Evolutionary conservation across 2,113 vertebrate genomes (phyloP).

Genomic region (Marcusenius ussheri): DNA sequence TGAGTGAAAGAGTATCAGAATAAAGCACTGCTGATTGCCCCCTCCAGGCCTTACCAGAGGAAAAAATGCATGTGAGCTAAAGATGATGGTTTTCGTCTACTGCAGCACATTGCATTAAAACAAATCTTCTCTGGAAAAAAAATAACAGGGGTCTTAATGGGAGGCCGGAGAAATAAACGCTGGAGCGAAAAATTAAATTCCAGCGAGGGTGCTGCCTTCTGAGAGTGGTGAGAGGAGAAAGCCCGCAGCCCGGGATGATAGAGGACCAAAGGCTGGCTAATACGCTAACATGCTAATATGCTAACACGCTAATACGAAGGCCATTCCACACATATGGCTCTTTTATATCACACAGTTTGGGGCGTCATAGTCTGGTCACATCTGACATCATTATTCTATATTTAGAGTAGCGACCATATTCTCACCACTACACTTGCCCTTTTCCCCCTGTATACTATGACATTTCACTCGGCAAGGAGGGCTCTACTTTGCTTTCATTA

Average conservation of each 20-base stretch:
- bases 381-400: background rate
- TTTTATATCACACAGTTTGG: background rate
- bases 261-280: background rate
- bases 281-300: background rate
- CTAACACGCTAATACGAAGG: background rate
- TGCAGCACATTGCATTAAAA: background rate
- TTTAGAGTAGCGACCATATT: background rate
- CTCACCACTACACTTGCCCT: background rate
- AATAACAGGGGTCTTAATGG: background rate
- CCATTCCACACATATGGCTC: background rate
- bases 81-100: background rate
- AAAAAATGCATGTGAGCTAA: background rate
- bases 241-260: background rate
- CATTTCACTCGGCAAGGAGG: background rate
- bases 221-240: background rate
- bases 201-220: background rate
- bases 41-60: background rate
- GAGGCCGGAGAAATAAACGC: background rate
- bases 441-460: background rate
- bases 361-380: background rate
- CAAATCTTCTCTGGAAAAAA: background rate
- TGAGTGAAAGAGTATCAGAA: background rate
- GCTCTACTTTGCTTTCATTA: background rate
- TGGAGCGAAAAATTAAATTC: background rate
- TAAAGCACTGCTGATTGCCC: background rate